A percentile compares a stretch with the other conserved stretches of the same genome.
Evolutionary conservation across 2,888 invertebrate species (phyloP).

Genomic region (Linyphia triangularis): DNA sequence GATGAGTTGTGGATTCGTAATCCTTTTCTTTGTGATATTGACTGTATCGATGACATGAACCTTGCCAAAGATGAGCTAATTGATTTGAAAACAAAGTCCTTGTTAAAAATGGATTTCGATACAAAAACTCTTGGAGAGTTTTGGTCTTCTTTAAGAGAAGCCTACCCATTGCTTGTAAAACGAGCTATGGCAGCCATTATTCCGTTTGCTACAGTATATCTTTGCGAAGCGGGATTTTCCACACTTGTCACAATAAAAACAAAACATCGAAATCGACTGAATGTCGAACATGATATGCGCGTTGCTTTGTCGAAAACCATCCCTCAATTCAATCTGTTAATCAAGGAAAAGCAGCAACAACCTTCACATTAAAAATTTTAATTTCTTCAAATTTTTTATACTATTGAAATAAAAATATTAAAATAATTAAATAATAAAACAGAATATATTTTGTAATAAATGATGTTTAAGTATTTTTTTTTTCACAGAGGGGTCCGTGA

Average conservation of each 20-base stretch:
- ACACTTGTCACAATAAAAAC: conserved; percentile 50
- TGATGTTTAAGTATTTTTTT: conserved; percentile 20
- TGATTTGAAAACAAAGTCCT: conserved; percentile 62
- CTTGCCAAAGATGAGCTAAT: conserved; percentile 59
- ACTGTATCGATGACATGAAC: conserved; percentile 57
- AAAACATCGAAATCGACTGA: conserved; percentile 58
- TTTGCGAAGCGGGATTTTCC: conserved; percentile 53
- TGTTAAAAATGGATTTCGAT: conserved; percentile 59
- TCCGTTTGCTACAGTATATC: conserved; percentile 63
- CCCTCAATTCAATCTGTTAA: conserved; percentile 56
- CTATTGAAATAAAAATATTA: too few relatives aligned
- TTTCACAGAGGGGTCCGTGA: conserved; percentile 56
- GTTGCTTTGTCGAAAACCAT: conserved; percentile 53
- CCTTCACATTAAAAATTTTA: too few relatives aligned
- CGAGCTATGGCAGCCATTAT: conserved; percentile 59
- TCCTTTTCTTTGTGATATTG: conserved; percentile 56
- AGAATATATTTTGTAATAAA: background rate
- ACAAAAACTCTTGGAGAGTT: too few relatives aligned
- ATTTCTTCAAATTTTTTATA: too few relatives aligned
- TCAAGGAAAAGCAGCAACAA: conserved; percentile 58
- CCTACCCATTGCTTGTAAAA: too few relatives aligned
- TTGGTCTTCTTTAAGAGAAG: too few relatives aligned
- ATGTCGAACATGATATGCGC: conserved; percentile 54
- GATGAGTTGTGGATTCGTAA: conserved; percentile 59
- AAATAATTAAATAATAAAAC: background rate